Base-by-base conservation (phyloP, 2,888 invertebrate species). In the Chloromyia formosa region DNA sequence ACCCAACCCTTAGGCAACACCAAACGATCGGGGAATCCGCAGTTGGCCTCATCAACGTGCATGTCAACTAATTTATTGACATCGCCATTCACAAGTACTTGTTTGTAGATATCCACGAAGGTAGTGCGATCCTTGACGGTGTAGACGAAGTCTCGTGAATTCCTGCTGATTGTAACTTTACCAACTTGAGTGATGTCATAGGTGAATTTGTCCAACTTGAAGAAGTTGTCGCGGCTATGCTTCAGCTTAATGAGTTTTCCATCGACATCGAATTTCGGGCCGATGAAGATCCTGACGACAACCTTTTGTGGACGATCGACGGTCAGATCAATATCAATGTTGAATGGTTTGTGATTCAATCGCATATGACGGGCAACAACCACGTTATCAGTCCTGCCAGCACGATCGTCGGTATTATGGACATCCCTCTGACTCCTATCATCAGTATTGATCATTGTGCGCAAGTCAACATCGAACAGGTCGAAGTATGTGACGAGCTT, bases 401-500 rank as follows among this genome's bases (percentile, higher is more conserved):
- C 16, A 7, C 58, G 71, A 18, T 56, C 71, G 16, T 40, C 58
- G 18, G 7, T 20, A 5, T 1, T 20, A 22, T 49, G 1, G n/a
- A 10, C n/a, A 5, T 54, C 22, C 10, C n/a, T 20, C 3, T 0
- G 7, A n/a, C 16, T 27, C n/a, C 22, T 1, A n/a, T 18, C 23
- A n/a, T 60, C 49, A 12, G 27, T 5, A 40, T 71, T 27, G 7
- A 71, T 53, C n/a, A 71, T 56, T 5, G 56, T 56, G 77, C 87
- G 88, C 5, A 93, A 86, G 80, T 91, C 90, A 74, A 89, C 82
- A 81, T 89, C 88, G 80, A 86, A 88, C 77, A 91, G 82, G 78
- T 92, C 92, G 83, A 91, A 92, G 86, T 88, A 92, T 23, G 93
- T 93, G 42, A 89, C 84, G 53, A 93, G 84, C 76, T 90, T 89